phyloP scores from a whole-genome alignment of 2,113 vertebrate genomes.

The Pterocles burchelli region DNA sequence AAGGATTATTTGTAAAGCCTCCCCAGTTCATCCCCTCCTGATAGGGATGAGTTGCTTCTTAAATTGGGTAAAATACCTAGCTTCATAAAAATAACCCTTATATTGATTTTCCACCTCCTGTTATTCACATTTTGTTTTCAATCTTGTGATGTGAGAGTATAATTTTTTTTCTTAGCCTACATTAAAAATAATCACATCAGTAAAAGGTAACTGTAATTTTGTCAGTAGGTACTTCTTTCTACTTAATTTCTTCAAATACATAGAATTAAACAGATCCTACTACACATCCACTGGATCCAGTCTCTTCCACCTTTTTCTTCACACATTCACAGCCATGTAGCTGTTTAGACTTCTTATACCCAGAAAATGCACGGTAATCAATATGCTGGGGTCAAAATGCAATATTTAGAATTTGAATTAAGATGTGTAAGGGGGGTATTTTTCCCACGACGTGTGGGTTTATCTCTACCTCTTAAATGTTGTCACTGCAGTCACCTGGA shows the following conservation, averaged over 20 bases:
- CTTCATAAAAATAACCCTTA: conserved; percentile 8
- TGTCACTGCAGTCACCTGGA: not conserved
- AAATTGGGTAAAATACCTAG: conserved; percentile 21
- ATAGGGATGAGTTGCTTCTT: conserved; percentile 19
- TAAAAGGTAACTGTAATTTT: not conserved
- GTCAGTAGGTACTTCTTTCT: conserved; percentile 1
- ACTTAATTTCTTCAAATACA: not conserved
- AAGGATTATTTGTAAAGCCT: conserved; percentile 6
- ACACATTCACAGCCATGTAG: not conserved
- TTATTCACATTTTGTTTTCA: not conserved
- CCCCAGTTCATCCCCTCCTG: not conserved
- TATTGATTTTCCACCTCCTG: not conserved
- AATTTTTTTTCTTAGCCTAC: conserved; percentile 24
- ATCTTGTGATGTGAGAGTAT: not conserved
- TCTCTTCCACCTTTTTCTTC: conserved; percentile 2
- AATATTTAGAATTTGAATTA: not conserved
- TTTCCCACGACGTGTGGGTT: not conserved
- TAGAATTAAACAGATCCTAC: not conserved
- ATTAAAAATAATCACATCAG: not conserved
- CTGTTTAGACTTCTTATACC: not conserved
- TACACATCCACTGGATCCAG: not conserved
- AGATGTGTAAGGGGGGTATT: not conserved
- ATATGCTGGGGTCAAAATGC: not conserved
- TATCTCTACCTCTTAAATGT: not conserved
- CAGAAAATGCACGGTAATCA: not conserved